A percentile compares a stretch with the other conserved stretches of the same genome.
These are phyloP conservation scores for Tachystola acroxantha DNA, from an alignment of 2,888 invertebrate genomes.

Conservation along the genomic window DNA sequence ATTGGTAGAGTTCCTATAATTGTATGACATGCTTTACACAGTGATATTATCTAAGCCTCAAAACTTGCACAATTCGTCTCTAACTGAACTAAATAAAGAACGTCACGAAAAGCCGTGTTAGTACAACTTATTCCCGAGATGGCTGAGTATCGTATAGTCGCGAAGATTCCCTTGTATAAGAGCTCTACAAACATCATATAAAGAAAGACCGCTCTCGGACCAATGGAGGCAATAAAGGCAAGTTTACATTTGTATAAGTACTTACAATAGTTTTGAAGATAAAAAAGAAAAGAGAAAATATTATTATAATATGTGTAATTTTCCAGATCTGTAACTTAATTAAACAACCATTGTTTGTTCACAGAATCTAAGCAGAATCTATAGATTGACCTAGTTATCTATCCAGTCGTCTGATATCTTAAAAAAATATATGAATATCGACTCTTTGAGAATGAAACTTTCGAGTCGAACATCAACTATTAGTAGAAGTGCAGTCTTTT, in stretches of 20 bases:
- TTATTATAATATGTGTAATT: too few relatives aligned
- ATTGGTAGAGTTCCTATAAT: too few relatives aligned
- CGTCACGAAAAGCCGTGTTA: constrained; percentile 19
- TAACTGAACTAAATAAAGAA: constrained; percentile 6
- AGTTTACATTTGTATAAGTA: constrained; percentile 26
- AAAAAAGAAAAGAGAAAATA: background rate
- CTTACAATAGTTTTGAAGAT: constrained; percentile 8
- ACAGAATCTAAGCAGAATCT: too few relatives aligned
- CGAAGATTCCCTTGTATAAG: constrained; percentile 32
- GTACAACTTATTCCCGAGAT: constrained; percentile 20
- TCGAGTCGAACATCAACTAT: too few relatives aligned
- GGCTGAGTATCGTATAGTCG: constrained; percentile 15
- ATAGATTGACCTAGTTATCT: too few relatives aligned
- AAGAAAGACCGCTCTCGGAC: constrained; percentile 28
- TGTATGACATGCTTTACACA: too few relatives aligned
- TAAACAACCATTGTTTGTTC: too few relatives aligned
- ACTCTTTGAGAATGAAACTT: too few relatives aligned
- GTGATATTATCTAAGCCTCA: constrained; percentile 2
- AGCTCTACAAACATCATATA: constrained; percentile 31
- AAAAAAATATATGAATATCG: too few relatives aligned
- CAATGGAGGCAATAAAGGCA: constrained; percentile 27
- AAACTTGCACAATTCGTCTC: constrained; percentile 1
- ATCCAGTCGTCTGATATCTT: too few relatives aligned
- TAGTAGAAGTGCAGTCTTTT: too few relatives aligned
- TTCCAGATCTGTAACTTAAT: too few relatives aligned